Conservation (phyloP, 1,140 invertebrate genomes). For the Dreissena rostriformis region DNA sequence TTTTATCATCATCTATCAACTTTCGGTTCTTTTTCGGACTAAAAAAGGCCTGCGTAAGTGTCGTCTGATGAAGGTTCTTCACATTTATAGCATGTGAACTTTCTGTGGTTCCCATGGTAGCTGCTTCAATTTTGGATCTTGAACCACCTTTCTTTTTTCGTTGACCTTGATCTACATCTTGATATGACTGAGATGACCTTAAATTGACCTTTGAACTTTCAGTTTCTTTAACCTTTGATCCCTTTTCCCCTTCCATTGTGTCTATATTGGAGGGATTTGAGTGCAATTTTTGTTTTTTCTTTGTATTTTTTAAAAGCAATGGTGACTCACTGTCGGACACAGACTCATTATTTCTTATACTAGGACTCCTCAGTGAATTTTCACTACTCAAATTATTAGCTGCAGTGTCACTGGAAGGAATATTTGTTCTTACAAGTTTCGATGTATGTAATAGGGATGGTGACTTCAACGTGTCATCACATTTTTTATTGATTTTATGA, state of each 20-base stretch:
- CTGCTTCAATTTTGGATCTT: too few species aligned
- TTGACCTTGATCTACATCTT: background rate
- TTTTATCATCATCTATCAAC: background rate
- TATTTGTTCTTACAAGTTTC: background rate
- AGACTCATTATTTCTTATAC: background rate
- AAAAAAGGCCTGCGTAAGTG: constrained; percentile 45
- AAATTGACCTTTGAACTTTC: background rate
- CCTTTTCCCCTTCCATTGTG: background rate
- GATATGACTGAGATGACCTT: background rate
- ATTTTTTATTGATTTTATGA: background rate
- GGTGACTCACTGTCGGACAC: constrained; percentile 1
- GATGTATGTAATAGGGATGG: constrained; percentile 19
- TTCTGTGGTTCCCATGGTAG: too few species aligned
- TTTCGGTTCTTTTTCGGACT: constrained; percentile 11
- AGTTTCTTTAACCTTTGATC: constrained; percentile 8
- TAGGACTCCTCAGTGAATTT: background rate
- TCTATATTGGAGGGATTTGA: background rate
- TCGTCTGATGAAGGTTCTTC: constrained; percentile 19
- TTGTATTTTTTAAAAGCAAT: constrained; percentile 3
- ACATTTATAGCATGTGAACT: too few species aligned
- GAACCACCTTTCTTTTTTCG: too few species aligned
- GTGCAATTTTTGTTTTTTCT: constrained; percentile 10
- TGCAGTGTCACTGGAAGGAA: background rate
- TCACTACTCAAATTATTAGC: background rate
- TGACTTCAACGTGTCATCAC: constrained; percentile 24